Evolutionary conservation across 2,888 invertebrate genomes (phyloP).

Genomic region (Dermolepida albohirtum): DNA sequence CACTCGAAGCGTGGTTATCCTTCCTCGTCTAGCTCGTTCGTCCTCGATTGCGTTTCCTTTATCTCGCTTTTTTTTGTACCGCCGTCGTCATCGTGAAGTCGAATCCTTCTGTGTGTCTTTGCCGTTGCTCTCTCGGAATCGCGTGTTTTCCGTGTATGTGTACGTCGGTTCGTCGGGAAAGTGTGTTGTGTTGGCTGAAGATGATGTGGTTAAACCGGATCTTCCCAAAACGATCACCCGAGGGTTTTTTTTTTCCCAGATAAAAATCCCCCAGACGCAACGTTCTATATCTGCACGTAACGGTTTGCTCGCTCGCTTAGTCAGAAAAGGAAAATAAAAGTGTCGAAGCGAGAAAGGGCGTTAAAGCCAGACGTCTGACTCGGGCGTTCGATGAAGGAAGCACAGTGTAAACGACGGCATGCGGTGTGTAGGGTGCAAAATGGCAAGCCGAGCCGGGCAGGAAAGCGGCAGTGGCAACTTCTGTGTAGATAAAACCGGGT

Average conservation of each 20-base stretch:
- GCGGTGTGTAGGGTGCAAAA: slow-evolving; percentile 50
- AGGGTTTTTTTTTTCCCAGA: slow-evolving; percentile 42
- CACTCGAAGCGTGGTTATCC: slow-evolving; percentile 8
- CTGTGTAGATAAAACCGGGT: slow-evolving; percentile 32
- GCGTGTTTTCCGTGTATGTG: slow-evolving; percentile 20
- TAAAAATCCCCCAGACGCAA: slow-evolving; percentile 45
- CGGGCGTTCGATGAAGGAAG: slow-evolving; percentile 6
- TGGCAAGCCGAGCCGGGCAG: slow-evolving; percentile 53
- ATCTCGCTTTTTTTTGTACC: slow-evolving; percentile 24
- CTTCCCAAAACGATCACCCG: slow-evolving; percentile 45
- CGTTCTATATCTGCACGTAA: slow-evolving; percentile 4
- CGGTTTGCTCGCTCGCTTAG: slow-evolving; percentile 1
- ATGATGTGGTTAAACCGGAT: slow-evolving; percentile 45
- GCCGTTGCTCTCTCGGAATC: slow-evolving; percentile 28
- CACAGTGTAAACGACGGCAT: slow-evolving; percentile 48
- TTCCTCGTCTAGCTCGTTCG: slow-evolving; percentile 2
- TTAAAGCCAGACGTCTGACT: slow-evolving; percentile 37
- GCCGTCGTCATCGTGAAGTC: slow-evolving; percentile 19
- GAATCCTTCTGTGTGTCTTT: slow-evolving; percentile 20
- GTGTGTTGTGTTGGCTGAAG: slow-evolving; percentile 19
- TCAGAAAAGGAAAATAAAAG: slow-evolving; percentile 24
- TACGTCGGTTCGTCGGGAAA: neutral
- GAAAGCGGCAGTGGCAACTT: slow-evolving; percentile 43
- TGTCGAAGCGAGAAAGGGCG: slow-evolving; percentile 29
- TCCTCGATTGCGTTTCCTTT: slow-evolving; percentile 16